A percentile compares a stretch with the other conserved stretches of the same genome.
phyloP scores from a whole-genome alignment of 2,113 vertebrate species.

The Carollia perspicillata region DNA sequence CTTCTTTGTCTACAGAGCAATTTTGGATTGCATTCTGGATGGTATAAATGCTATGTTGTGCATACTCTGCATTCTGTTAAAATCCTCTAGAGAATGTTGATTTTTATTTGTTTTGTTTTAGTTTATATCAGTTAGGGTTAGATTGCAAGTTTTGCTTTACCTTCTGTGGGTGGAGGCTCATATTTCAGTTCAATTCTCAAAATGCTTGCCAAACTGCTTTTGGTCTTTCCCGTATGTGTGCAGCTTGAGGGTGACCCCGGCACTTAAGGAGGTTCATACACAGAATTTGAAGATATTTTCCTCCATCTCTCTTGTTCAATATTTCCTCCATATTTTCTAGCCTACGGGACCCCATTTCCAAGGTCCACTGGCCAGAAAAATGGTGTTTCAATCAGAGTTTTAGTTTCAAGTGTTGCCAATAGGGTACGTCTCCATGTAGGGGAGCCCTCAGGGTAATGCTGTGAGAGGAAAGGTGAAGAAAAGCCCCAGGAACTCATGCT shows the following conservation, averaged over 20 bases:
- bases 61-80: background rate
- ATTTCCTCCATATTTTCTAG: background rate
- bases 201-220: background rate
- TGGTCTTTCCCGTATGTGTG: too few species aligned
- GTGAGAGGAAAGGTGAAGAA: background rate
- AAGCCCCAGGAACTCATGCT: background rate
- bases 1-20: background rate
- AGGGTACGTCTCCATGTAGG: background rate
- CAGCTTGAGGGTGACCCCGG: background rate
- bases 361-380: background rate
- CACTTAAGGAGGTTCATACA: background rate
- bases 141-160: background rate
- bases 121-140: background rate
- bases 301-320: background rate
- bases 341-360: background rate
- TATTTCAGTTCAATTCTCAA: background rate
- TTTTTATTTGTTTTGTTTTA: conserved; percentile 26
- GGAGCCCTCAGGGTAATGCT: background rate
- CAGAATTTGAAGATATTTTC: background rate
- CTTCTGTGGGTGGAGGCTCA: background rate
- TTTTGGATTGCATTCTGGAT: background rate
- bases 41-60: background rate
- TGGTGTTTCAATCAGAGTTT: background rate
- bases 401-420: background rate
- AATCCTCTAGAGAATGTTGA: background rate